Evolutionary conservation across 2,888 invertebrate genomes (phyloP).

Genomic region (Leptarthrus brevirostris): DNA sequence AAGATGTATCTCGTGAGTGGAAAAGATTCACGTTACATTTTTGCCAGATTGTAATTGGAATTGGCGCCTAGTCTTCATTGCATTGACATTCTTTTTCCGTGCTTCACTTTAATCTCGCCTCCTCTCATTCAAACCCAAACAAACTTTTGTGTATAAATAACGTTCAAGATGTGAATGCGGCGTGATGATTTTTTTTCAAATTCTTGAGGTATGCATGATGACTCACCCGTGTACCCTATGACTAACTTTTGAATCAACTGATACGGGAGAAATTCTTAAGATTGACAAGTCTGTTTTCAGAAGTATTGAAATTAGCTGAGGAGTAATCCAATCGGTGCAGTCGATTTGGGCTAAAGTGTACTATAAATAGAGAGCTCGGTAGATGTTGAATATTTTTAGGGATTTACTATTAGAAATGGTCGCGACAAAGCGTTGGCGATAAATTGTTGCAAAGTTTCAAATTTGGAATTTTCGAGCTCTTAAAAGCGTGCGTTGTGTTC

Average conservation of each 20-base stretch:
- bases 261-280: slow-evolving; percentile 1
- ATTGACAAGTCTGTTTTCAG: not conserved
- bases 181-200: not conserved
- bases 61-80: not conserved
- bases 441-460: too few relatives aligned
- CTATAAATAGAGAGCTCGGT: slow-evolving; percentile 7
- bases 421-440: not conserved
- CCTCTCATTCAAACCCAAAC: not conserved
- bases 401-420: not conserved
- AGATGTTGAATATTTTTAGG: not conserved
- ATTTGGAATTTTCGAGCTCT: too few relatives aligned
- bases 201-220: not conserved
- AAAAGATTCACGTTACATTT: not conserved
- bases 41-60: not conserved
- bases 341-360: not conserved
- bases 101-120: not conserved
- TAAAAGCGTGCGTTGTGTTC: too few relatives aligned
- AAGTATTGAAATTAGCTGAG: not conserved
- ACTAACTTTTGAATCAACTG: not conserved
- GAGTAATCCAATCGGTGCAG: not conserved
- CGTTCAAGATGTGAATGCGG: not conserved
- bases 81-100: not conserved
- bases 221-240: not conserved
- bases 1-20: not conserved
- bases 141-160: not conserved